phyloP scores from a whole-genome alignment of 2,888 invertebrate genomes.

The Thecocarcelia acutangulata region DNA sequence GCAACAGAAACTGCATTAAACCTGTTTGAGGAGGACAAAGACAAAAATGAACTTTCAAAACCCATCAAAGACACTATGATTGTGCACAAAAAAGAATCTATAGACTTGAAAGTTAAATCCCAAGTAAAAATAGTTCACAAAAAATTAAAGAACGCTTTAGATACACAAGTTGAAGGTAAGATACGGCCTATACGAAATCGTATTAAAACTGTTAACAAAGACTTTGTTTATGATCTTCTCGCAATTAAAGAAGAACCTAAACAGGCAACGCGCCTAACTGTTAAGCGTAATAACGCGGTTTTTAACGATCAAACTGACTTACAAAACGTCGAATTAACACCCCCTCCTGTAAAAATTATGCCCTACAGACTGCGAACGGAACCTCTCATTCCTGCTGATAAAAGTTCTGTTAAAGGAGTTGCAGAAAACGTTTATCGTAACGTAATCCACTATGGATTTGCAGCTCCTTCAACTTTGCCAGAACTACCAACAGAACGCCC shows the following conservation, averaged over 20 bases:
- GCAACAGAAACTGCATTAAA: slow-evolving; percentile 4
- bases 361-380: slow-evolving; percentile 55
- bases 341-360: slow-evolving; percentile 52
- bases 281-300: slow-evolving; percentile 73
- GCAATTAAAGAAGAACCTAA: slow-evolving; percentile 54
- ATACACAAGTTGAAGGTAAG: slow-evolving; percentile 57
- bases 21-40: slow-evolving; percentile 40
- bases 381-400: slow-evolving; percentile 53
- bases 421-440: slow-evolving; percentile 59
- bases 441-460: slow-evolving; percentile 75
- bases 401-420: slow-evolving; percentile 48
- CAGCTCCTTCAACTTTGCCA: slow-evolving; percentile 78
- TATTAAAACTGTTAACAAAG: slow-evolving; percentile 85
- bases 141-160: slow-evolving; percentile 43
- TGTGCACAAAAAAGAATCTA: neutral
- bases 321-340: slow-evolving; percentile 24
- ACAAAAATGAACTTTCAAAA: slow-evolving; percentile 37
- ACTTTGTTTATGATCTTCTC: slow-evolving; percentile 88
- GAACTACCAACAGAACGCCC: slow-evolving; percentile 79
- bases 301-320: slow-evolving; percentile 33
- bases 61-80: neutral
- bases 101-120: slow-evolving; percentile 23
- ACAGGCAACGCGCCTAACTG: slow-evolving; percentile 63
- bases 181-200: slow-evolving; percentile 85
- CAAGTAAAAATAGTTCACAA: slow-evolving; percentile 48